Percentiles rank a stretch among this genome's conserved stretches.
Evolutionary conservation across 2,888 invertebrate species (phyloP).

Genomic region (Notodonta ziczac): DNA sequence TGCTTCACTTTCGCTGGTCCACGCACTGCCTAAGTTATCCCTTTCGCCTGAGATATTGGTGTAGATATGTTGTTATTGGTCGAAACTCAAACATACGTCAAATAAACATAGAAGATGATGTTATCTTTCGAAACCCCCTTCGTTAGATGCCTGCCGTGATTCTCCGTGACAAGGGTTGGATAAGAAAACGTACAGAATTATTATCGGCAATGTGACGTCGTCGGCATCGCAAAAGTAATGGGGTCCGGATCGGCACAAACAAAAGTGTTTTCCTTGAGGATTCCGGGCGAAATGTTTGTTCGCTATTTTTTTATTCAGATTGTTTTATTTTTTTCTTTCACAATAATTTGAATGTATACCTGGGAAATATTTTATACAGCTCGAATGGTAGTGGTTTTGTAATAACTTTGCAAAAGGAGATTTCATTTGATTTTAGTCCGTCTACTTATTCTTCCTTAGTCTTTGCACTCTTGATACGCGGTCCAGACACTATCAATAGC

Average conservation of each 20-base stretch:
- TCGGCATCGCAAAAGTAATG: conserved; percentile 19
- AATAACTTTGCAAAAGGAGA: too few relatives aligned
- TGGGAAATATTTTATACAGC: neutral
- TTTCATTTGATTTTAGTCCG: too few relatives aligned
- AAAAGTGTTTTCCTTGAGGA: conserved; percentile 26
- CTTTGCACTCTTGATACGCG: too few relatives aligned
- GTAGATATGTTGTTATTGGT: too few relatives aligned
- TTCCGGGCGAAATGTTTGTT: conserved; percentile 7
- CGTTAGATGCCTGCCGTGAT: neutral
- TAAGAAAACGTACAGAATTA: conserved; percentile 16
- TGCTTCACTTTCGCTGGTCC: too few relatives aligned
- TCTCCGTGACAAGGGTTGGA: neutral
- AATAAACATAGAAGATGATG: too few relatives aligned
- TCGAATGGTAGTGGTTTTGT: too few relatives aligned
- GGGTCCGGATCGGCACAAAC: conserved; percentile 14
- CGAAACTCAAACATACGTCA: too few relatives aligned
- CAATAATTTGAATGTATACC: neutral
- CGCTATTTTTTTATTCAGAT: neutral
- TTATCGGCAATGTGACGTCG: conserved; percentile 15
- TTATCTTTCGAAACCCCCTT: neutral
- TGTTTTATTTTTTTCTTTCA: neutral
- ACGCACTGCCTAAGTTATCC: too few relatives aligned
- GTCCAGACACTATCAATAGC: too few relatives aligned
- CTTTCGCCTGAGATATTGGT: too few relatives aligned
- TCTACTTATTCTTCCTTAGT: too few relatives aligned